These are phyloP conservation scores for Hemibagrus guttatus DNA, from an alignment of 2,797 vertebrate genomes.

Conservation along the genomic window DNA sequence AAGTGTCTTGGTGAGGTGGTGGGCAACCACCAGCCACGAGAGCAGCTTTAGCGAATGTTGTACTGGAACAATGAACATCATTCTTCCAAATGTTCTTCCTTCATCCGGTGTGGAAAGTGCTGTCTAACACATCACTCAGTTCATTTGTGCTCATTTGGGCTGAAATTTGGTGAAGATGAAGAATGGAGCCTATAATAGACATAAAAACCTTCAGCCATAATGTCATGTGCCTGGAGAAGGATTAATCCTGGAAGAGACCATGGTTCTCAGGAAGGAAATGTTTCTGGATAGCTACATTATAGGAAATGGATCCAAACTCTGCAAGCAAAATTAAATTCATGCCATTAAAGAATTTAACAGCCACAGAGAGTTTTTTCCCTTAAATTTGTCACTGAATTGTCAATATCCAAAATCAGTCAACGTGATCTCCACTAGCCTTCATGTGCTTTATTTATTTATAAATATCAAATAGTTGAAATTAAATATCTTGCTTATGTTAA, in stretches of 20 bases:
- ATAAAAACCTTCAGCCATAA: background rate
- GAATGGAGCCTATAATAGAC: background rate
- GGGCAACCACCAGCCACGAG: background rate
- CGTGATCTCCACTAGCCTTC: background rate
- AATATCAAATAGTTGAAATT: background rate
- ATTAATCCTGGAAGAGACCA: background rate
- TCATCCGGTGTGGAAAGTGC: background rate
- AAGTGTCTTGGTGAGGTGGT: background rate
- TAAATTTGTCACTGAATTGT: background rate
- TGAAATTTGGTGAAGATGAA: background rate
- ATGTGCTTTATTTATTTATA: background rate
- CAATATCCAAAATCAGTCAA: background rate
- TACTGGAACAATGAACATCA: background rate
- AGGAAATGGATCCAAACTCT: conserved; percentile 1
- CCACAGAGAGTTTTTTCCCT: background rate
- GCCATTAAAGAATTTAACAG: background rate
- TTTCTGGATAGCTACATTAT: background rate
- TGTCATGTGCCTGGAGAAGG: too few relatives aligned
- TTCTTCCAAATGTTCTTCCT: background rate
- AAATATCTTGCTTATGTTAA: background rate
- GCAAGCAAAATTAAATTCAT: background rate
- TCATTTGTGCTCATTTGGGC: background rate
- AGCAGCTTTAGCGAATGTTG: background rate
- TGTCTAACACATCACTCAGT: background rate
- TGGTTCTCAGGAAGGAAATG: background rate